phyloP scores from a whole-genome alignment of 35 echinoderm and acorn worm species.

The Ptychodera flava region DNA sequence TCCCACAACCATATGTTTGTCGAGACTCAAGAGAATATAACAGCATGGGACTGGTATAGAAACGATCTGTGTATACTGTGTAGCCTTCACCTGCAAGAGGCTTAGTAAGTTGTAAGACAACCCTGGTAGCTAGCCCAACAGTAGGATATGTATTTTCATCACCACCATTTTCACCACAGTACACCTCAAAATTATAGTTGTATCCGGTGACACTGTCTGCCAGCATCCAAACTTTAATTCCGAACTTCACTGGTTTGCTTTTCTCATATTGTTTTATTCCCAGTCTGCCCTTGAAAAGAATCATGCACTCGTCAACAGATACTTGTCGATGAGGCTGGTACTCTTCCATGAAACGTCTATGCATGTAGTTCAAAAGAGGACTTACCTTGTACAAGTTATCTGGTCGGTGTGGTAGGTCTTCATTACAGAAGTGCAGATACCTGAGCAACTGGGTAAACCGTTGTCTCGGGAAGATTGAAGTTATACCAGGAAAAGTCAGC shows the following conservation, averaged over 20 bases:
- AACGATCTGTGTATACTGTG: background rate
- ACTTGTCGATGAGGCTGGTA: too few relatives aligned
- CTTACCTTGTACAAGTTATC: background rate
- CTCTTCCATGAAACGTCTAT: background rate
- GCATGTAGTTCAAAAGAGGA: background rate
- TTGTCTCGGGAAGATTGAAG: background rate
- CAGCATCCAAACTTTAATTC: background rate
- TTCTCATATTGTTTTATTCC: too few relatives aligned
- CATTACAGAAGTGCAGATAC: background rate
- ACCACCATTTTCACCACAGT: background rate
- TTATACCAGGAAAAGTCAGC: background rate
- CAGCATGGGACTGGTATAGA: background rate
- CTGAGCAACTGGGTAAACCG: background rate
- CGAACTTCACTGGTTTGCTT: too few relatives aligned
- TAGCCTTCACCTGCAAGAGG: background rate
- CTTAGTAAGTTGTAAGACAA: background rate
- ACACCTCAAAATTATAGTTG: background rate
- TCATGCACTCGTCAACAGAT: too few relatives aligned
- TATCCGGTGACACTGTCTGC: background rate
- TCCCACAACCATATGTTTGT: background rate
- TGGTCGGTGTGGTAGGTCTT: background rate
- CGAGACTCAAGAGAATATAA: background rate
- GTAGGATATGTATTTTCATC: background rate
- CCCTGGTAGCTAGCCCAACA: background rate
- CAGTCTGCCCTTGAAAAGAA: too few relatives aligned